These are phyloP conservation scores for Melanotaenia pygmaea DNA, from an alignment of 2,797 vertebrate genomes.

Conservation along the genomic window DNA sequence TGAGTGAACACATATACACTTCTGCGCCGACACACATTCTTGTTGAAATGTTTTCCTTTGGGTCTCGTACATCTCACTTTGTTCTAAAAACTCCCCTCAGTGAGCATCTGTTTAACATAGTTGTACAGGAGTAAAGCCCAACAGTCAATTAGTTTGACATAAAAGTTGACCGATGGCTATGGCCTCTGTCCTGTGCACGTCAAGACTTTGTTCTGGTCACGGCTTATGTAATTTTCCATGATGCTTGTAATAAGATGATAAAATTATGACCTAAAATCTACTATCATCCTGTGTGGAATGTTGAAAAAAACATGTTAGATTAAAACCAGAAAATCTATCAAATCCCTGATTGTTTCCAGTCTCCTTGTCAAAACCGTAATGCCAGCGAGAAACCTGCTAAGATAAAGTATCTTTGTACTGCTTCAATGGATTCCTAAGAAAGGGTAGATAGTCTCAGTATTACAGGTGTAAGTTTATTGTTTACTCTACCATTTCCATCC, in stretches of 20 bases:
- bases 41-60: slow-evolving; percentile 68
- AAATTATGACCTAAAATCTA: not conserved
- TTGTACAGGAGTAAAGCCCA: slow-evolving; percentile 35
- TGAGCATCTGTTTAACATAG: slow-evolving; percentile 71
- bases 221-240: not conserved
- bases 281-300: not conserved
- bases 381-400: slow-evolving; percentile 32
- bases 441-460: slow-evolving; percentile 18
- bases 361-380: slow-evolving; percentile 10
- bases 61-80: slow-evolving; percentile 80
- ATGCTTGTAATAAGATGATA: not conserved
- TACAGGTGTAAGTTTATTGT: slow-evolving; percentile 41
- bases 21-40: slow-evolving; percentile 27
- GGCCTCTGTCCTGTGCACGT: not conserved
- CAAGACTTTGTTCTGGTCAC: not conserved
- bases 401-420: slow-evolving; percentile 41
- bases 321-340: slow-evolving; percentile 26
- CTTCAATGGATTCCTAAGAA: slow-evolving; percentile 37
- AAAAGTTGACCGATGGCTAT: slow-evolving; percentile 54
- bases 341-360: slow-evolving; percentile 10
- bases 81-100: slow-evolving; percentile 69
- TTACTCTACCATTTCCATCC: slow-evolving; percentile 38
- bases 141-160: slow-evolving; percentile 53
- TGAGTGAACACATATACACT: slow-evolving; percentile 9
- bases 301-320: slow-evolving; percentile 1